Evolutionary conservation across 2,888 invertebrate genomes (phyloP).

Genomic region (Drosophila koepferae): DNA sequence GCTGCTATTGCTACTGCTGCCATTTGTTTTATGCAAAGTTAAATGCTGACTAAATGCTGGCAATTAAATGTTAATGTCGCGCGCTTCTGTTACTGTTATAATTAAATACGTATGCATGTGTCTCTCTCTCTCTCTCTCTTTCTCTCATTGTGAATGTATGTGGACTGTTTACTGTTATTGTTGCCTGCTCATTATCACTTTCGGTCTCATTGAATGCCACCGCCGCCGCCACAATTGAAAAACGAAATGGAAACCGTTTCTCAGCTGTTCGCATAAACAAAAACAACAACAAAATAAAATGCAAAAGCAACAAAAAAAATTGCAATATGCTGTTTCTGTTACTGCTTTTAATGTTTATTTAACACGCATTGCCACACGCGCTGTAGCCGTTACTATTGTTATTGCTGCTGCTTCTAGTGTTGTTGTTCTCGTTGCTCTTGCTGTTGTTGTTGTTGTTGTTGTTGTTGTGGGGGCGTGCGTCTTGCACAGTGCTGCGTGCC

Average conservation of each 20-base stretch:
- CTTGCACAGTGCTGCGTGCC: slow-evolving; percentile 38
- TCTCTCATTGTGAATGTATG: slow-evolving; percentile 10
- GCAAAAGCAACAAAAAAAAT: slow-evolving; percentile 21
- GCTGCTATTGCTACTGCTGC: slow-evolving; percentile 26
- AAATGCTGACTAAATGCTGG: slow-evolving; percentile 76
- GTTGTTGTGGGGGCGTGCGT: slow-evolving; percentile 7
- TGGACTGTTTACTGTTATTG: slow-evolving; percentile 40
- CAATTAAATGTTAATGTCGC: slow-evolving; percentile 78
- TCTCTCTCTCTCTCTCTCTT: slow-evolving; percentile 11
- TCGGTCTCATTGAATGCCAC: slow-evolving; percentile 66
- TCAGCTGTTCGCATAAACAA: slow-evolving; percentile 62
- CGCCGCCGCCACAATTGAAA: slow-evolving; percentile 56
- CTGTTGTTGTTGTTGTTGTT: slow-evolving; percentile 20
- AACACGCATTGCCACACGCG: slow-evolving; percentile 76
- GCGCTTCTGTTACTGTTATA: slow-evolving; percentile 41
- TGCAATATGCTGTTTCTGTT: slow-evolving; percentile 60
- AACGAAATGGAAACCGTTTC: slow-evolving; percentile 64
- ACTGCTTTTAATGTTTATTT: slow-evolving; percentile 74
- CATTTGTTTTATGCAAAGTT: slow-evolving; percentile 78
- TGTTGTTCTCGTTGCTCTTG: slow-evolving; percentile 1
- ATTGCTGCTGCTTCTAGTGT: slow-evolving; percentile 7
- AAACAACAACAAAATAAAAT: slow-evolving; percentile 20
- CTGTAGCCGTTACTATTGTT: slow-evolving; percentile 46
- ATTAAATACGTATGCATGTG: slow-evolving; percentile 23
- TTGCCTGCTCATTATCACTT: slow-evolving; percentile 66